Evolutionary conservation across 2,113 vertebrate species (phyloP).

Genomic region (Phoenicopterus ruber): DNA sequence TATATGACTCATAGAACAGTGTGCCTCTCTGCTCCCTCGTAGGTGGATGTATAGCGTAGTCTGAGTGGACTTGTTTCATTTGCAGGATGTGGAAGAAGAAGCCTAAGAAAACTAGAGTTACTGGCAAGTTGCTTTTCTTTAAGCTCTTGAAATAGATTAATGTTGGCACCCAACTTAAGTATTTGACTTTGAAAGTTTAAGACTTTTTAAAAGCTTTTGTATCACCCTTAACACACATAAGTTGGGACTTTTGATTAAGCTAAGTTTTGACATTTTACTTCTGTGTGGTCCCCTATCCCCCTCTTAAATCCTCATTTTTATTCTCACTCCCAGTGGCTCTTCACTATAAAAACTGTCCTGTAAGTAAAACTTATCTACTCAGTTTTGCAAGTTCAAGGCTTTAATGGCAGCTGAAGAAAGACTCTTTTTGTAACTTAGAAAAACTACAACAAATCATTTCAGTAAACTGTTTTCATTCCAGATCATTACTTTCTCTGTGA

Average conservation of each 20-base stretch:
- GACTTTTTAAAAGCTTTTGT: neutral
- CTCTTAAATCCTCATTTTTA: neutral
- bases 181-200: neutral
- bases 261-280: neutral
- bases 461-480: neutral
- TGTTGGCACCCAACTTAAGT: neutral
- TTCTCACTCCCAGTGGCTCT: neutral
- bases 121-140: constrained; percentile 63
- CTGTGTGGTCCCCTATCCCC: neutral
- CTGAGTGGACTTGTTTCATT: neutral
- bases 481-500: neutral
- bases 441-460: neutral
- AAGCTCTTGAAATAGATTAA: constrained; percentile 13
- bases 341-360: neutral
- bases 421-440: neutral
- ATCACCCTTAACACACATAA: neutral
- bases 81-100: constrained; percentile 66
- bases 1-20: neutral
- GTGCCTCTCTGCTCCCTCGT: neutral
- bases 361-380: neutral
- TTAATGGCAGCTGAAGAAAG: neutral
- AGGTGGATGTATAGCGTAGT: neutral
- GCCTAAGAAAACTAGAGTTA: constrained; percentile 45
- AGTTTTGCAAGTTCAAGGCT: neutral
- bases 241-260: neutral